Evolutionary conservation across 2,113 vertebrate genomes (phyloP).

Genomic region (Hystrix brachyura): DNA sequence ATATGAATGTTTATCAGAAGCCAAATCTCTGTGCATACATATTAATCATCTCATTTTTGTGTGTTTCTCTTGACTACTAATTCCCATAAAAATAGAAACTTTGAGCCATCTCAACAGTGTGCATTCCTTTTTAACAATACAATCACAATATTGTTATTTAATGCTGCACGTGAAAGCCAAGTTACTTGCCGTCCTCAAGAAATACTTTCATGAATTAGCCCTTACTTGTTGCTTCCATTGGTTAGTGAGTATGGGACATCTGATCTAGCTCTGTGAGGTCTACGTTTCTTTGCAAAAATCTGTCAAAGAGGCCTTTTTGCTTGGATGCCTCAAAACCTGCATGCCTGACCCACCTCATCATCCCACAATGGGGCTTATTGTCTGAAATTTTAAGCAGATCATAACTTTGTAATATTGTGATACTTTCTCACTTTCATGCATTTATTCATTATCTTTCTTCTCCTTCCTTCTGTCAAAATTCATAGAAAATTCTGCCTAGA

Average conservation of each 20-base stretch:
- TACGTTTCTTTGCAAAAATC: neutral
- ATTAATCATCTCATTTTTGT: slow-evolving; percentile 76
- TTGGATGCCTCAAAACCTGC: neutral
- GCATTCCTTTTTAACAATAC: slow-evolving; percentile 48
- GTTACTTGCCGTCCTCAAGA: neutral
- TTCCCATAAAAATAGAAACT: slow-evolving; percentile 74
- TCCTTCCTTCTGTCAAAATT: neutral
- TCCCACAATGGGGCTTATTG: neutral
- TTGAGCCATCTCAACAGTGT: slow-evolving; percentile 2
- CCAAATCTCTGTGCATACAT: slow-evolving; percentile 77
- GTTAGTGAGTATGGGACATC: neutral
- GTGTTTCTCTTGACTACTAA: slow-evolving; percentile 55
- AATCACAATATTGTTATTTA: slow-evolving; percentile 39
- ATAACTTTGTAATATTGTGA: neutral
- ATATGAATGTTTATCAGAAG: slow-evolving; percentile 75
- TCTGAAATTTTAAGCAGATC: slow-evolving; percentile 23
- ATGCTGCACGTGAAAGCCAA: slow-evolving; percentile 45
- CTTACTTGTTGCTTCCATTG: neutral
- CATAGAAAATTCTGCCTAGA: neutral
- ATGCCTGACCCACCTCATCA: neutral
- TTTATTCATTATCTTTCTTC: neutral
- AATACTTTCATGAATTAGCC: neutral
- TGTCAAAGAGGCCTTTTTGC: neutral
- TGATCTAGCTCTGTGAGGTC: neutral
- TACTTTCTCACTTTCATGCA: neutral